A percentile compares a stretch with the other conserved stretches of the same genome.
These are phyloP conservation scores for Thereva unica DNA, from an alignment of 2,888 invertebrate genomes.

Conservation along the genomic window DNA sequence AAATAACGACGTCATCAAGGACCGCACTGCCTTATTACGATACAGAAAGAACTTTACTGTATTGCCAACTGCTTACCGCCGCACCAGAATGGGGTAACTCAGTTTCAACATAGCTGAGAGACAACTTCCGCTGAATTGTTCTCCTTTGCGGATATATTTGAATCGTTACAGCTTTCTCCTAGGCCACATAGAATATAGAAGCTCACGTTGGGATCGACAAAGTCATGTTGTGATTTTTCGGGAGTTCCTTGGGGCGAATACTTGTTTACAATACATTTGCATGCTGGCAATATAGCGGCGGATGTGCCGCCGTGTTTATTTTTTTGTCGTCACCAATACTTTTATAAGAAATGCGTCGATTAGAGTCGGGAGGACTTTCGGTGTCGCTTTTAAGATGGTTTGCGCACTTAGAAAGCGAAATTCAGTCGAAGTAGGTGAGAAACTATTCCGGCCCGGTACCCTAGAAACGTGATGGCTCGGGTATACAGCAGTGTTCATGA, in stretches of 20 bases:
- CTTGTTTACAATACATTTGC: constrained; percentile 17
- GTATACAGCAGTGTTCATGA: background rate
- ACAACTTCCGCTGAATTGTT: no score
- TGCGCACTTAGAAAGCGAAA: constrained; percentile 33
- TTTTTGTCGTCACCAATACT: background rate
- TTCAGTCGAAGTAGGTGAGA: constrained; percentile 23
- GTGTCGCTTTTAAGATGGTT: background rate
- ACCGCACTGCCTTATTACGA: no score
- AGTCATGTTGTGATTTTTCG: background rate
- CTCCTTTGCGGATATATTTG: no score
- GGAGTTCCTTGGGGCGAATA: background rate
- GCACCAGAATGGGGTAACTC: background rate
- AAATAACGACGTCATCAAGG: no score
- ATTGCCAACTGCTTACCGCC: no score
- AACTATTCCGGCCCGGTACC: constrained; percentile 31
- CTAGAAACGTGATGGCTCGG: constrained; percentile 25
- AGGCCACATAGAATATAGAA: constrained; percentile 6
- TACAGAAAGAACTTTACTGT: no score
- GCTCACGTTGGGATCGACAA: background rate
- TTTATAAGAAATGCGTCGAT: no score
- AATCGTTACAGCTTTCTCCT: constrained; percentile 9
- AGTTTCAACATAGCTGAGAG: background rate
- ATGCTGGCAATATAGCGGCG: background rate
- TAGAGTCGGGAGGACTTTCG: no score
- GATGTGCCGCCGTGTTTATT: constrained; percentile 5